phyloP scores from a whole-genome alignment of 2,797 vertebrate species.

The Enteromius paludinosus region DNA sequence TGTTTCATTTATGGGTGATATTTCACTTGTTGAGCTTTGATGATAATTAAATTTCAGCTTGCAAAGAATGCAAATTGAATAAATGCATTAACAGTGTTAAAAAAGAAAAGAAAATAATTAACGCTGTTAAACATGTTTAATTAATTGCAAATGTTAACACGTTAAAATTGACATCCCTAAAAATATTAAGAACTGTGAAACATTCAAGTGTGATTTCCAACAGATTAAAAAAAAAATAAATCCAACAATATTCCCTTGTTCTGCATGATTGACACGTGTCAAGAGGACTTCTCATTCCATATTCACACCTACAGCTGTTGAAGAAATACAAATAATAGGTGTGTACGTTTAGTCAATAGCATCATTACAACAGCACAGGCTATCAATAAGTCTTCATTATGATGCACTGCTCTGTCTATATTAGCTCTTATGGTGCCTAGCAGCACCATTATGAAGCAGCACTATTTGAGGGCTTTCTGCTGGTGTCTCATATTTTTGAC shows the following conservation, averaged over 20 bases:
- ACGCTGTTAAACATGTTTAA: background rate
- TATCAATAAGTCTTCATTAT: constrained; percentile 81
- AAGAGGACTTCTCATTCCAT: constrained; percentile 66
- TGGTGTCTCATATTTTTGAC: constrained; percentile 75
- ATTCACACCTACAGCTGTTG: constrained; percentile 71
- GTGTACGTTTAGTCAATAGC: constrained; percentile 74
- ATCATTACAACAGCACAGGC: constrained; percentile 72
- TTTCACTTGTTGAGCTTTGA: constrained; percentile 18
- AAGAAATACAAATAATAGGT: constrained; percentile 79
- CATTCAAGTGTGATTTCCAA: constrained; percentile 14
- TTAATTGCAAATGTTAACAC: constrained; percentile 26
- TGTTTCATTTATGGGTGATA: constrained; percentile 21
- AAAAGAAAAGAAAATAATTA: background rate
- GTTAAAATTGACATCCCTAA: constrained; percentile 9
- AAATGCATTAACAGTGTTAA: constrained; percentile 13
- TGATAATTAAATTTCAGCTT: constrained; percentile 35
- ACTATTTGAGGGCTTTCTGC: constrained; percentile 69
- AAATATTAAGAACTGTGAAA: constrained; percentile 33
- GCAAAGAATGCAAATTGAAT: constrained; percentile 43
- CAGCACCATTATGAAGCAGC: constrained; percentile 65
- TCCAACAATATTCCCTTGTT: constrained; percentile 11
- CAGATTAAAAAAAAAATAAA: background rate
- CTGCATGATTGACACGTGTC: constrained; percentile 72
- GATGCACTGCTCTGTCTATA: constrained; percentile 76
- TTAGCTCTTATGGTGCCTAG: constrained; percentile 71